Base-by-base conservation (phyloP, 2,113 vertebrate genomes). In the Syngnathus floridae region DNA sequence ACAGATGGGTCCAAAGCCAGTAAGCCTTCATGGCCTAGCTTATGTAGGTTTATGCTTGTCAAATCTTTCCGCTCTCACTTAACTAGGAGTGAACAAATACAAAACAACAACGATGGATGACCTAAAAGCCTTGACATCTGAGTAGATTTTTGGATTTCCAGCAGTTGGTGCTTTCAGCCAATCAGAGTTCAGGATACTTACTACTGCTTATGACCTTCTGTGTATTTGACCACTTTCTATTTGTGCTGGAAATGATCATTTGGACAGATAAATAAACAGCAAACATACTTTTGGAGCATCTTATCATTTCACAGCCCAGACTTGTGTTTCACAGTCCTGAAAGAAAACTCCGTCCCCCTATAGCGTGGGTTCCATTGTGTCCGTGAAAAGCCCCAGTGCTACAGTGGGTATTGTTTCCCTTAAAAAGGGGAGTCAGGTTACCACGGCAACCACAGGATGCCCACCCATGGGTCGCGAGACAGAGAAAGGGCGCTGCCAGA, bases 331-430 rank as follows among this genome's bases (percentile, higher is more conserved):
- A 65, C 37, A 11, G 68, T 57, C 48, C 70, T 82, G 76, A 88
- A 88, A 88, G 84, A 82, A 82, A 64, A 73, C 61, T 59, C 12
- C 75, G 86, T 86, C 87, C 75, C 81, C 78, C 84, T 80, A 78
- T 87, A 76, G 86, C 86, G 84, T 83, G 78, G 82, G 71, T 72
- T 80, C 81, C 73, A 83, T 89, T 89, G 88, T 90, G 65, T 79
- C 58, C 22, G 35, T 80, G 84, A 82, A 81, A 82, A 75, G 82
- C 87, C 70, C 55, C 58, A 73, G 79, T 57, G 64, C 78, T 75
- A 66, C 79, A 78, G 76, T 62, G 73, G 76, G 70, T 82, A 88
- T 89, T 89, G 87, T 89, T 74, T 87, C 81, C 79, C 19, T 60
- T 72, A 75, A 77, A 74, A 85, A 89, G 79, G 84, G 80, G 87